Evolutionary conservation across 2,888 invertebrate species (phyloP).

Genomic region (Amblyteles armatorius): DNA sequence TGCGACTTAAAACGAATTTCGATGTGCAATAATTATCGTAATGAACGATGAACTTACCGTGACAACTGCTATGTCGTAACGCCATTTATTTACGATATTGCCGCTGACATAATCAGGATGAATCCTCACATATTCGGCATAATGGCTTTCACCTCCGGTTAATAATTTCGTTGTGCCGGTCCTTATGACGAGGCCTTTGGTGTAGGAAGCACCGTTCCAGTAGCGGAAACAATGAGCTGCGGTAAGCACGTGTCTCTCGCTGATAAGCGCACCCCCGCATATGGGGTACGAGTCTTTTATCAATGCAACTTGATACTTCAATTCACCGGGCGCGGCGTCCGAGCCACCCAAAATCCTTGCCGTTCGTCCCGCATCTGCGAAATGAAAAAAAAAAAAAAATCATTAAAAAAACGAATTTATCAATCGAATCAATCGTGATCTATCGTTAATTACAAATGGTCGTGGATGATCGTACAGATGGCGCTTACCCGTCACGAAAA

Average conservation of each 20-base stretch:
- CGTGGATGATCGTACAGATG: not conserved
- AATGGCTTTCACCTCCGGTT: constrained; percentile 66
- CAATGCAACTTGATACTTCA: constrained; percentile 74
- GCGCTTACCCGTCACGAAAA: constrained; percentile 42
- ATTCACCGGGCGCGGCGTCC: constrained; percentile 40
- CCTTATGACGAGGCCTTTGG: constrained; percentile 56
- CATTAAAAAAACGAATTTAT: not conserved
- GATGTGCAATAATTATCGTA: not conserved
- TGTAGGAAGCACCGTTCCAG: constrained; percentile 46
- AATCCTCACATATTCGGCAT: constrained; percentile 55
- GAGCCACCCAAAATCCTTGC: constrained; percentile 37
- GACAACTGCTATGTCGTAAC: constrained; percentile 66
- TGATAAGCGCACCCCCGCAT: constrained; percentile 75
- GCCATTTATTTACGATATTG: constrained; percentile 48
- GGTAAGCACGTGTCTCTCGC: constrained; percentile 71
- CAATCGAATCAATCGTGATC: not conserved
- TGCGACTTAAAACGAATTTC: not conserved
- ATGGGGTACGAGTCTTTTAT: constrained; percentile 55
- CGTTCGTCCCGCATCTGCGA: constrained; percentile 32
- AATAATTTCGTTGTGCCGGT: constrained; percentile 56
- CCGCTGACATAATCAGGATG: constrained; percentile 61
- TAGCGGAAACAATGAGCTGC: constrained; percentile 74
- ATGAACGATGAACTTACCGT: constrained; percentile 45
- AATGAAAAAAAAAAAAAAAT: not conserved
- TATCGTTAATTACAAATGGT: not conserved